phyloP scores from a whole-genome alignment of 1,140 invertebrate genomes.

The Homarus americanus region DNA sequence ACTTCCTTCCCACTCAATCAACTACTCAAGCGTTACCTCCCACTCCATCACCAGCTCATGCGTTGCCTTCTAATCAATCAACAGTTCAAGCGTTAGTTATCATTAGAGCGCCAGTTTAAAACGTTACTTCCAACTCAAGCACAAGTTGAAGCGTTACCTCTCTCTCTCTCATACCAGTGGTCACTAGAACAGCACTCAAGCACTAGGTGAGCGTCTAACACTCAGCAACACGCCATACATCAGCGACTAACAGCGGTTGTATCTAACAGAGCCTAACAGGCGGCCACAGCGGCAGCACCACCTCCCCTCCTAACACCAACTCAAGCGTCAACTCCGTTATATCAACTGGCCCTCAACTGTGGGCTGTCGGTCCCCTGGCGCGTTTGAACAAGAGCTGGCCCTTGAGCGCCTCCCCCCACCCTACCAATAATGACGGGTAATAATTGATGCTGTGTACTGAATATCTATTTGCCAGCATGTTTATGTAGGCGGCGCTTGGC shows the following conservation, averaged over 20 bases:
- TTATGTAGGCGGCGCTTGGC: constrained; percentile 65
- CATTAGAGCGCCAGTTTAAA: neutral
- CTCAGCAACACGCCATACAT: too few relatives aligned
- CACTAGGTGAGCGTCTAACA: neutral
- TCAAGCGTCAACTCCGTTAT: constrained; percentile 34
- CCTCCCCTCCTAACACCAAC: constrained; percentile 5
- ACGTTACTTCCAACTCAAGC: too few relatives aligned
- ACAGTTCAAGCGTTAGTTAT: neutral
- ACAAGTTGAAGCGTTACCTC: too few relatives aligned
- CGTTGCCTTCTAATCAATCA: neutral
- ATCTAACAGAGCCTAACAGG: neutral
- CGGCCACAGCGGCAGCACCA: neutral
- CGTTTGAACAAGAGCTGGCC: constrained; percentile 48
- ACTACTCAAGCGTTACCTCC: neutral
- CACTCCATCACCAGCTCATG: neutral
- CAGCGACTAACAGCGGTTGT: neutral
- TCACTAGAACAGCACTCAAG: neutral
- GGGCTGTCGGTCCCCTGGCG: neutral
- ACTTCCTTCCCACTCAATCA: neutral
- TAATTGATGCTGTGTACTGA: constrained; percentile 72
- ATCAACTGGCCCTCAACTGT: constrained; percentile 27
- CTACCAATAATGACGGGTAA: constrained; percentile 71
- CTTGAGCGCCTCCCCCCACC: constrained; percentile 62
- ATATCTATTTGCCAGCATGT: constrained; percentile 69
- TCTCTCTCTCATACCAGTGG: too few relatives aligned